Evolutionary conservation across 2,797 vertebrate species (phyloP).

Genomic region (Falco cherrug): DNA sequence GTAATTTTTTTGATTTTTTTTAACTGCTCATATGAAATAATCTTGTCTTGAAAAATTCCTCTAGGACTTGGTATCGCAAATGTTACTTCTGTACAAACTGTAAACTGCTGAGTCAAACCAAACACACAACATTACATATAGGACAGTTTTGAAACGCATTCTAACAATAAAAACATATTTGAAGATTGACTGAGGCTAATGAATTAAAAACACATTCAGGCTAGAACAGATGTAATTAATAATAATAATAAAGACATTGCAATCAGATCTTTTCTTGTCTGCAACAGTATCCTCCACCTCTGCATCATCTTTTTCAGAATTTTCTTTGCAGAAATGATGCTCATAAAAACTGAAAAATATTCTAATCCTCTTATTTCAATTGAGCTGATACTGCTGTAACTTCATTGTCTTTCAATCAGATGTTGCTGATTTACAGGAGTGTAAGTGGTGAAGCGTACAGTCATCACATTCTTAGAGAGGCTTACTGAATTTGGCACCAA

Average conservation of each 20-base stretch:
- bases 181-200: background rate
- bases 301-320: background rate
- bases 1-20: conserved; percentile 44
- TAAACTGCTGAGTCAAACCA: conserved; percentile 52
- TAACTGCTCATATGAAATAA: conserved; percentile 28
- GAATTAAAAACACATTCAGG: background rate
- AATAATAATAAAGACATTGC: background rate
- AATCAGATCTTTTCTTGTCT: background rate
- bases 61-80: conserved; percentile 33
- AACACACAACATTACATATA: background rate
- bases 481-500: conserved; percentile 39
- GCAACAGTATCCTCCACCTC: background rate
- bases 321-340: background rate
- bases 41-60: conserved; percentile 46
- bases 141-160: conserved; percentile 7
- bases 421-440: conserved; percentile 53
- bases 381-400: background rate
- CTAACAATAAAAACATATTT: conserved; percentile 22
- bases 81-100: conserved; percentile 59
- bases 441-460: conserved; percentile 12
- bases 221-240: background rate
- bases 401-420: conserved; percentile 33
- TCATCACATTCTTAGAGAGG: conserved; percentile 37
- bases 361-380: background rate
- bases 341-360: background rate